phyloP scores from a whole-genome alignment of 1,140 invertebrate species.

The Halesus radiatus region DNA sequence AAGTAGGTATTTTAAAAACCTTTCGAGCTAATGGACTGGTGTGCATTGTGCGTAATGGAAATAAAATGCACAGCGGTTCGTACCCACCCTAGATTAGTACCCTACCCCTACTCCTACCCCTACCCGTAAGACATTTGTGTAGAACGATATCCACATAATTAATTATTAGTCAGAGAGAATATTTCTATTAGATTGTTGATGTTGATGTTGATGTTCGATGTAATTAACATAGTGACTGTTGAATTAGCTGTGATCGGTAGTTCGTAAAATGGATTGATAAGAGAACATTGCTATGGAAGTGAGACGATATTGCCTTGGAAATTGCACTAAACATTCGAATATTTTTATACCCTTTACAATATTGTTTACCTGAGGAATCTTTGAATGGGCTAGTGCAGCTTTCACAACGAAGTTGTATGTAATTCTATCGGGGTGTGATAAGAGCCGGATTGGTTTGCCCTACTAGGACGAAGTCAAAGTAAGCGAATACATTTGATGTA shows the following conservation, averaged over 20 bases:
- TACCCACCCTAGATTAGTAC: too few species aligned
- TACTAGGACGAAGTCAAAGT: conserved; percentile 46
- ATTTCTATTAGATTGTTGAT: conserved; percentile 46
- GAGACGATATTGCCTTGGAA: conserved; percentile 41
- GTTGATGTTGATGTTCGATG: conserved; percentile 50
- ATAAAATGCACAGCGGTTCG: too few species aligned
- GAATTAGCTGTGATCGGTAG: conserved; percentile 58
- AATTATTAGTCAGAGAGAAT: conserved; percentile 6
- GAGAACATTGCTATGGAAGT: conserved; percentile 16
- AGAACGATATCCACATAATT: neutral
- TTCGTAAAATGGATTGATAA: conserved; percentile 41
- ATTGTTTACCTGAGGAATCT: conserved; percentile 33
- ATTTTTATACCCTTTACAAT: conserved; percentile 35
- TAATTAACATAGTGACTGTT: conserved; percentile 58
- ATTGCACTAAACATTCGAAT: conserved; percentile 46
- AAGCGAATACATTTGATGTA: conserved; percentile 42
- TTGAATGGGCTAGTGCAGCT: conserved; percentile 44
- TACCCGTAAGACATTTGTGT: neutral
- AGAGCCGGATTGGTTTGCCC: conserved; percentile 50
- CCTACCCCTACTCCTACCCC: too few species aligned
- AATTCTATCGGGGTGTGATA: conserved; percentile 41
- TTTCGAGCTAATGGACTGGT: too few species aligned
- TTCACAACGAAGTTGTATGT: conserved; percentile 42
- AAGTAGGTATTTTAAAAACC: too few species aligned
- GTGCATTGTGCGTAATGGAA: too few species aligned